These are phyloP conservation scores for Tachina fera DNA, from an alignment of 2,888 invertebrate species.

Conservation along the genomic window DNA sequence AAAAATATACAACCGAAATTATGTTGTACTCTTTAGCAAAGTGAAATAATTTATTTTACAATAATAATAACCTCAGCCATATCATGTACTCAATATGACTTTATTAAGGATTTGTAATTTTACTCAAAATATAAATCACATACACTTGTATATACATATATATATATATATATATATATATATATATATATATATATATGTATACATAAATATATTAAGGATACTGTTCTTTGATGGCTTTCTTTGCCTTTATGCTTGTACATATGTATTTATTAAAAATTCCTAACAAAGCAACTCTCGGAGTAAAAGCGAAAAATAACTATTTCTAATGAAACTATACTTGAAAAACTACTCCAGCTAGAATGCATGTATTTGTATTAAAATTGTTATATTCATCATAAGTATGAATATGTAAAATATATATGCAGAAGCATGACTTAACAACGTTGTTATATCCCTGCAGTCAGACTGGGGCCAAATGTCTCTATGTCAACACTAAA, in stretches of 20 bases:
- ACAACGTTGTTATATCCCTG: too few species aligned
- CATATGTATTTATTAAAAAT: slow-evolving; percentile 60
- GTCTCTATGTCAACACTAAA: too few species aligned
- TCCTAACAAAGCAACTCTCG: slow-evolving; percentile 50
- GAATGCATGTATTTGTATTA: slow-evolving; percentile 54
- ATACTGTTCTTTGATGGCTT: slow-evolving; percentile 19
- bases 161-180: too few species aligned
- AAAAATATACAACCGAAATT: background rate
- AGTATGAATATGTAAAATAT: background rate
- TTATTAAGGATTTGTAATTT: slow-evolving; percentile 49
- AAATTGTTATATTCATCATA: slow-evolving; percentile 50
- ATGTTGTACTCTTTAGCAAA: background rate
- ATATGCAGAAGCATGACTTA: too few species aligned
- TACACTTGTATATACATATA: too few species aligned
- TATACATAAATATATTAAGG: too few species aligned
- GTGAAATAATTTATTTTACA: background rate
- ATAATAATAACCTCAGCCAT: slow-evolving; percentile 25
- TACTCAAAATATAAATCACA: slow-evolving; percentile 47
- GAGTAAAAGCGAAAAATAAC: slow-evolving; percentile 50
- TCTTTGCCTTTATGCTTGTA: slow-evolving; percentile 8
- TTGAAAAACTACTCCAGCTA: slow-evolving; percentile 55
- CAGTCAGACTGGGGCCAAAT: too few species aligned
- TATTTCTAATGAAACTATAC: slow-evolving; percentile 68
- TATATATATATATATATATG: too few species aligned
- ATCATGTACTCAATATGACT: slow-evolving; percentile 14